Base-by-base conservation (phyloP, 2,888 invertebrate species). In the Polydrusus tereticollis region DNA sequence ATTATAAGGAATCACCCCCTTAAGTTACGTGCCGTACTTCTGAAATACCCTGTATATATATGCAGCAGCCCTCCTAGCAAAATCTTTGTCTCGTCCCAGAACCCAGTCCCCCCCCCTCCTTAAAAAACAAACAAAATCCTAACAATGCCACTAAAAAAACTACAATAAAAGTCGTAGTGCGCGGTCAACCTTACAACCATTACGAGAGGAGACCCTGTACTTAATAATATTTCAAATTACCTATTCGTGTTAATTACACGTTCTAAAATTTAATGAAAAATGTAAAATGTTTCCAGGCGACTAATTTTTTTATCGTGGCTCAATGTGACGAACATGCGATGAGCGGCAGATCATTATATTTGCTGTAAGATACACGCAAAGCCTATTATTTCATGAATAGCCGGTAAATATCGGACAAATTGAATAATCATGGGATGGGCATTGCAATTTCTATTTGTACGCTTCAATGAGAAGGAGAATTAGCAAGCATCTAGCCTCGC, bases 301-400 rank as follows among this genome's bases (percentile, higher is more conserved):
- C 50, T 50, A 50, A 50, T 26, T 50, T 50, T 50, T n/a, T 26
- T 26, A 26, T 26, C 50, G 50, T 50, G 50, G n/a, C 50, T 26
- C 26, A 20, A 6, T 43, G 12, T 16, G 6, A 20, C n/a, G 36
- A 12, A 36, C 36, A 12, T 36, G n/a, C 36, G n/a, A n/a, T n/a
- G n/a, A n/a, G n/a, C n/a, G n/a, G n/a, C n/a, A 18, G 45, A 5
- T 1, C 8, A 20, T 45, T 45, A 45, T 10, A 12, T 45, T 45
- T 18, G 18, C 7, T 18, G 10, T 2, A 18, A n/a, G 20, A 47
- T n/a, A 26, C 50, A 50, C 7, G 14, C 21, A 14, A 20, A 0
- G 0, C 3, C 21, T 23, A 21, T 50, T 50, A 23, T 1, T 26
- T 1, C 6, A 50, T 26, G 26, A 50, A 14, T 50, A 26, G 23